Evolutionary conservation across 2,888 invertebrate species (phyloP), one percentile per base, ranked within the genome.

Genomic region (Heteromyza rotundicornis): DNA sequence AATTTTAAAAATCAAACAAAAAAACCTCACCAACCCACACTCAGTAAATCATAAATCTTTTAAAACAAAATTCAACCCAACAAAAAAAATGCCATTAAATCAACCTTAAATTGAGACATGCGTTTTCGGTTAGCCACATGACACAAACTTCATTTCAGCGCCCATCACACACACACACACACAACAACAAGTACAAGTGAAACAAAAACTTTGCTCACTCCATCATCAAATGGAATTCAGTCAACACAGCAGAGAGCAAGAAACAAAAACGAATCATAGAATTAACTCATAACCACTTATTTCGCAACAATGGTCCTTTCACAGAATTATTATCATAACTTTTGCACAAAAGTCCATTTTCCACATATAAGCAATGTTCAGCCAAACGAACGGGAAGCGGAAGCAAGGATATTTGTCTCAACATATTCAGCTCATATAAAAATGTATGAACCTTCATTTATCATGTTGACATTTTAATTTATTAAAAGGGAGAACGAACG

Each of bases 391-490:
- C 27, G 10, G 27, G 27, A 27, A 27, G 27, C 7, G 10, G 27
- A 7, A 27, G 27, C 27, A 27, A 27, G 27, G 27, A 27, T 27
- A 27, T 47, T 20, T 47, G 47, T 47, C 47, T 17, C 20, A 47
- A 47, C 47, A 47, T 47, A 47, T 47, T 19, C 47, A 5, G 14
- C 47, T 47, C 47, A 19, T 47, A 47, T 47, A 20, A 19, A 20
- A 19, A 47, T 67, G 67, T 60, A 64, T 60, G 68, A 73, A 20
- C 47, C 77, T 75, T 75, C 80, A 80, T 79, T 80, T 79, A 80
- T 79, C 81, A 79, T 75, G 72, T 76, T 79, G 79, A 80, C 81
- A 77, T 80, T 79, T 79, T 80, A 79, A 79, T 79, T 80, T 80
- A 80, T 80, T 80, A 78, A 74, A 76, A 40, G 22, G 23, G 7